phyloP scores from a whole-genome alignment of 2,113 vertebrate genomes.

The Pipa parva region DNA sequence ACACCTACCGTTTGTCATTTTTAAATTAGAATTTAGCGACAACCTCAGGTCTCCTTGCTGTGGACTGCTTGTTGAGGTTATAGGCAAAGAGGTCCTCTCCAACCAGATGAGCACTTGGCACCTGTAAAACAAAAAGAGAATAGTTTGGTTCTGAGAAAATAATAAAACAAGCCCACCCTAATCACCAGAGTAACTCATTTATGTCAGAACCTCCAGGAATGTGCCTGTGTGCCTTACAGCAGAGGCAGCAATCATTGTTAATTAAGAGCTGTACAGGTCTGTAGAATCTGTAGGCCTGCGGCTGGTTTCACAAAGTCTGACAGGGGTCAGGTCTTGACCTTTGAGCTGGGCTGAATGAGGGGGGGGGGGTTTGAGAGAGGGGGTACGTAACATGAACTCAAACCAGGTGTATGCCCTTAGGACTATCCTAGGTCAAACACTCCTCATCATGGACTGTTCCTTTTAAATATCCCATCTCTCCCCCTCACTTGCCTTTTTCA shows the following conservation, averaged over 20 bases:
- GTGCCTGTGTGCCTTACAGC: slow-evolving; percentile 8
- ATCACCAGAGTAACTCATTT: slow-evolving; percentile 11
- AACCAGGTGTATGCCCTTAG: slow-evolving; percentile 33
- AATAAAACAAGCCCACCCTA: no score
- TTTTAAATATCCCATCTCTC: background rate
- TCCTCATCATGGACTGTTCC: background rate
- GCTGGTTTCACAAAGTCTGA: slow-evolving; percentile 41
- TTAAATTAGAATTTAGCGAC: no score
- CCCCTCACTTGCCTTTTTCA: background rate
- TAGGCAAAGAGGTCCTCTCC: background rate
- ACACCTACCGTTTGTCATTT: no score
- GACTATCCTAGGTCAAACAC: slow-evolving; percentile 14
- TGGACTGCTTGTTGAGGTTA: no score
- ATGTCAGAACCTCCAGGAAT: slow-evolving; percentile 27
- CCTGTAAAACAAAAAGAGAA: no score
- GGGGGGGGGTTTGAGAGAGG: slow-evolving; percentile 10
- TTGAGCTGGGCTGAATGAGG: slow-evolving; percentile 14
- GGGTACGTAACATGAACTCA: slow-evolving; percentile 36
- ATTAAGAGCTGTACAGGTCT: slow-evolving; percentile 33
- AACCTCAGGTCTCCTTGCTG: no score
- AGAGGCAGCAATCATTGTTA: slow-evolving; percentile 36
- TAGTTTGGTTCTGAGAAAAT: no score
- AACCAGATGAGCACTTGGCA: background rate
- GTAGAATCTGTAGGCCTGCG: slow-evolving; percentile 27
- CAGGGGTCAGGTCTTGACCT: slow-evolving; percentile 33